phyloP scores from a whole-genome alignment of 1,140 invertebrate genomes.

The Homarus americanus region DNA sequence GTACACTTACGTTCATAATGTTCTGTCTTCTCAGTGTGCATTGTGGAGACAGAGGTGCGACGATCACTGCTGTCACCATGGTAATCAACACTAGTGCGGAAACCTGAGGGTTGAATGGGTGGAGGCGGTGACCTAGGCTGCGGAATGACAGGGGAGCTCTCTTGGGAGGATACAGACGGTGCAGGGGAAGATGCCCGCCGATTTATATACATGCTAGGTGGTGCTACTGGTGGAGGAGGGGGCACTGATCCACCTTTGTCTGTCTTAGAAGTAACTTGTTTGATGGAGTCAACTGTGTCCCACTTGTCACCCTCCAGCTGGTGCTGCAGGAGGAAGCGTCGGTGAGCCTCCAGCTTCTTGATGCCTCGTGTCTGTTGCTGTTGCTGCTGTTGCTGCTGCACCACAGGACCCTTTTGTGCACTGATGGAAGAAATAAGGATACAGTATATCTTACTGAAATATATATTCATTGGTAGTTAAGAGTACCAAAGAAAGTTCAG shows the following conservation, averaged over 20 bases:
- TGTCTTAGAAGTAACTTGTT: constrained; percentile 50
- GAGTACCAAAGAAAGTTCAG: no score
- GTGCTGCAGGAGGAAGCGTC: constrained; percentile 90
- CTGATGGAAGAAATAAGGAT: constrained; percentile 22
- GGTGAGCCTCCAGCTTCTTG: constrained; percentile 88
- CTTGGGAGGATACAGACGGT: constrained; percentile 77
- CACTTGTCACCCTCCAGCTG: constrained; percentile 83
- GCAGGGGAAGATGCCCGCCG: constrained; percentile 57
- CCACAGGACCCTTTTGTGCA: constrained; percentile 78
- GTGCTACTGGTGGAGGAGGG: constrained; percentile 74
- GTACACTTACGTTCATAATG: constrained; percentile 83
- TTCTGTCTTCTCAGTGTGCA: constrained; percentile 85
- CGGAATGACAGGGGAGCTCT: constrained; percentile 77
- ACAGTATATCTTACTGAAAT: no score
- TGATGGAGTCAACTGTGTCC: constrained; percentile 70
- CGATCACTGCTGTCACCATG: constrained; percentile 71
- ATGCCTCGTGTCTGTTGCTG: constrained; percentile 78
- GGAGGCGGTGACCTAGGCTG: constrained; percentile 82
- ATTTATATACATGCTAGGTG: constrained; percentile 61
- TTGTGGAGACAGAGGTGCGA: constrained; percentile 85
- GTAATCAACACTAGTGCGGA: constrained; percentile 62
- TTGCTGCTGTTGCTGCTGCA: constrained; percentile 16
- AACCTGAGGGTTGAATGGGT: constrained; percentile 83
- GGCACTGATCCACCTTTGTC: constrained; percentile 75
- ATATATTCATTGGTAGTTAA: no score